A percentile compares a stretch with the other conserved stretches of the same genome.
phyloP scores from a whole-genome alignment of 2,888 invertebrate species.

The Sphinx pinastri region DNA sequence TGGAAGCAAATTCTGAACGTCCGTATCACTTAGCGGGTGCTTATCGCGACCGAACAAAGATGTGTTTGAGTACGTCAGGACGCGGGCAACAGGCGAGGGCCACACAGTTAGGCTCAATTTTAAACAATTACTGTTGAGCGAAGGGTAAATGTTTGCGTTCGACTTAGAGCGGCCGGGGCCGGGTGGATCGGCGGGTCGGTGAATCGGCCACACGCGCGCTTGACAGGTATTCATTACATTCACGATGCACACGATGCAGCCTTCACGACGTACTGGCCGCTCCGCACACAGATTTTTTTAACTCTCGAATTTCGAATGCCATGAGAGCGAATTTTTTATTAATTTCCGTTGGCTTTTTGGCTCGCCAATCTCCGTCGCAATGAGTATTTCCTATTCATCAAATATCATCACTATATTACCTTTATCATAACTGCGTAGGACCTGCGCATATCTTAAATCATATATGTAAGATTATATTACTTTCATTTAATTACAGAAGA shows the following conservation, averaged over 20 bases:
- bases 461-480: too few relatives aligned
- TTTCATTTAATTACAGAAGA: too few relatives aligned
- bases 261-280: slow-evolving; percentile 48
- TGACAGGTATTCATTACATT: slow-evolving; percentile 82
- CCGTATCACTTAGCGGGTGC: slow-evolving; percentile 59
- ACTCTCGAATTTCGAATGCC: slow-evolving; percentile 39
- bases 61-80: slow-evolving; percentile 59
- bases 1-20: slow-evolving; percentile 28
- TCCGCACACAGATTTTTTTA: slow-evolving; percentile 36
- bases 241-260: slow-evolving; percentile 70
- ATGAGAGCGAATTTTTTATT: slow-evolving; percentile 24
- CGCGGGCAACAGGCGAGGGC: slow-evolving; percentile 73
- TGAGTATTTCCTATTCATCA: neutral
- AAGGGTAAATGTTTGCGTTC: slow-evolving; percentile 83
- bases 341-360: neutral
- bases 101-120: slow-evolving; percentile 84
- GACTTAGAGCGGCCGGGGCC: slow-evolving; percentile 66
- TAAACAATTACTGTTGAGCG: slow-evolving; percentile 83
- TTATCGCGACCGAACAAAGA: slow-evolving; percentile 69
- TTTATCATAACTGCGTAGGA: too few relatives aligned
- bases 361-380: neutral
- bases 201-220: slow-evolving; percentile 81
- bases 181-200: slow-evolving; percentile 37
- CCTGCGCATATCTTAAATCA: too few relatives aligned
- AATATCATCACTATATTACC: neutral